Evolutionary conservation across 2,797 vertebrate genomes (phyloP).

Genomic region (Chromis chromis): DNA sequence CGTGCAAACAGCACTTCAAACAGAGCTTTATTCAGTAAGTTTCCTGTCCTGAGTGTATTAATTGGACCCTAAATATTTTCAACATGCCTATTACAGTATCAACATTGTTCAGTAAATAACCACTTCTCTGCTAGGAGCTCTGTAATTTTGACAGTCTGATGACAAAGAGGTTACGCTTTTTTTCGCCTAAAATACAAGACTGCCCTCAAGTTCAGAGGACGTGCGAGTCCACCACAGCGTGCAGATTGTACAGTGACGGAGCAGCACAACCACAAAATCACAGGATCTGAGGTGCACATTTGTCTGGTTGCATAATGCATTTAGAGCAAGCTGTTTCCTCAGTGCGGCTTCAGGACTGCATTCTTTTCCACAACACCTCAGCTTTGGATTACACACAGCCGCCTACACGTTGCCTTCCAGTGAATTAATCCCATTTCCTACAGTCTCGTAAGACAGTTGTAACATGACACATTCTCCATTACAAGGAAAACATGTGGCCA

Average conservation of each 20-base stretch:
- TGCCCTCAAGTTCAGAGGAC: constrained; percentile 30
- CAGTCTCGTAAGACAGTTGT: not conserved
- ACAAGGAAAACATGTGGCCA: constrained; percentile 49
- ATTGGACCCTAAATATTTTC: constrained; percentile 34
- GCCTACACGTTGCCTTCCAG: constrained; percentile 43
- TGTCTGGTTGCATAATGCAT: constrained; percentile 40
- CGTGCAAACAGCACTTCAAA: constrained; percentile 32
- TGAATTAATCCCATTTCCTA: constrained; percentile 69
- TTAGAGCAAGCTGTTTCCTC: constrained; percentile 41
- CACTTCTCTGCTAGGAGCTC: constrained; percentile 16
- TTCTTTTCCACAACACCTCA: constrained; percentile 66
- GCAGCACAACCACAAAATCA: constrained; percentile 46
- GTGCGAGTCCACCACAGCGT: constrained; percentile 20
- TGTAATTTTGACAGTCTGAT: constrained; percentile 38
- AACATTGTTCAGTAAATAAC: constrained; percentile 28
- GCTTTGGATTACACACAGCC: constrained; percentile 64
- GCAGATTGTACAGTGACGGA: constrained; percentile 49
- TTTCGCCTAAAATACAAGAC: constrained; percentile 19
- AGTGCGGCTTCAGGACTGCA: constrained; percentile 34
- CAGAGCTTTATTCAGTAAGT: constrained; percentile 23
- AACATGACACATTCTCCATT: constrained; percentile 52
- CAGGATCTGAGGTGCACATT: constrained; percentile 44
- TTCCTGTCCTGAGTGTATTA: constrained; percentile 30
- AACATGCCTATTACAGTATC: constrained; percentile 3
- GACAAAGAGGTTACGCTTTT: constrained; percentile 19